A percentile compares a stretch with the other conserved stretches of the same genome.
Conservation (phyloP, 2,113 vertebrate species). For the Bubo bubo region DNA sequence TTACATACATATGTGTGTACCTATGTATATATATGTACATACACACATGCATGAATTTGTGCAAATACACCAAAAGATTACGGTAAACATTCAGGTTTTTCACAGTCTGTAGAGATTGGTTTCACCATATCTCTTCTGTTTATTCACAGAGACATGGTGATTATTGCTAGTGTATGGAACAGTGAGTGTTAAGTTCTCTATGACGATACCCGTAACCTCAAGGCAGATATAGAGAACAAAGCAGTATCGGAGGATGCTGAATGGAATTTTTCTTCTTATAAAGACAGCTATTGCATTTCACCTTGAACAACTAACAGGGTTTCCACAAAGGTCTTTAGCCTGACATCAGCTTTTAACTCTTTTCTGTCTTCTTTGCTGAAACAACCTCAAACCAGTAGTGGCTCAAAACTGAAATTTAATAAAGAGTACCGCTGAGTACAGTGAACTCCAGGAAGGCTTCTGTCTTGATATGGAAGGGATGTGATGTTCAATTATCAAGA, state of each 20-base stretch:
- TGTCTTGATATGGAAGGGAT: neutral
- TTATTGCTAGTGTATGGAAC: neutral
- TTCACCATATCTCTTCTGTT: neutral
- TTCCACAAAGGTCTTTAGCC: neutral
- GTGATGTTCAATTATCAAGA: neutral
- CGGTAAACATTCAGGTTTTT: neutral
- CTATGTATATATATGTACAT: neutral
- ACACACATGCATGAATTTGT: accelerated
- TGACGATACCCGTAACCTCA: neutral
- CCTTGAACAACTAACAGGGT: neutral
- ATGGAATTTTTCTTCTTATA: neutral
- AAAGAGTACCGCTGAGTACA: neutral
- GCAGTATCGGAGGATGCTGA: neutral
- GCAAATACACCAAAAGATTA: neutral
- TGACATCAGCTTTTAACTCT: neutral
- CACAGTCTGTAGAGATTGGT: neutral
- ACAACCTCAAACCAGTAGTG: neutral
- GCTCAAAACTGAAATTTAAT: neutral
- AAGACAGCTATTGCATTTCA: neutral
- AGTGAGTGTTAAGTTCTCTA: neutral
- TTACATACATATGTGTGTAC: neutral
- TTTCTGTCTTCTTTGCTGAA: neutral
- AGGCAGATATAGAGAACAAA: neutral
- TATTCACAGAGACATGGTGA: neutral
- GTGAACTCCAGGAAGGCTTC: neutral